A percentile compares a stretch with the other conserved stretches of the same genome.
Conservation (phyloP, 2,888 invertebrate genomes). For the Gortyna flavago region DNA sequence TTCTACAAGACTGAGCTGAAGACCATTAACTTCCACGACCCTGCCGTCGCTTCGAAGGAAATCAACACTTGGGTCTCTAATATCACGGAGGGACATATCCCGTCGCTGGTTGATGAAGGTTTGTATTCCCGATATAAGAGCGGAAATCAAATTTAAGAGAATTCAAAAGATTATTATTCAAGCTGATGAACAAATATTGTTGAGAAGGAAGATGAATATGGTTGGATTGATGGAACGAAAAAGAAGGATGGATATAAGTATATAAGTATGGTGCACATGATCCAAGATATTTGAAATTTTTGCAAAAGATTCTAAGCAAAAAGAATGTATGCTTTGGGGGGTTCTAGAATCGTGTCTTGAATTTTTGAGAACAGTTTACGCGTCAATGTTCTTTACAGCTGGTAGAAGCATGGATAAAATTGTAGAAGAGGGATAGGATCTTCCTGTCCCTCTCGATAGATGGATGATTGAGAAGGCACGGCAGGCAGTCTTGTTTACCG, state of each 20-base stretch:
- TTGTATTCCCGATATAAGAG: slow-evolving; percentile 40
- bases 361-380: neutral
- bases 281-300: neutral
- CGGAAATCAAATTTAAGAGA: neutral
- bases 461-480: neutral
- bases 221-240: neutral
- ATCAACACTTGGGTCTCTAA: slow-evolving; percentile 96
- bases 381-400: neutral
- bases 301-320: neutral
- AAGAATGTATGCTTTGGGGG: neutral
- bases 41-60: slow-evolving; percentile 86
- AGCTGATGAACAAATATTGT: neutral
- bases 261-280: neutral
- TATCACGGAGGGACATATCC: slow-evolving; percentile 93
- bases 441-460: neutral
- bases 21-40: slow-evolving; percentile 91
- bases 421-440: neutral
- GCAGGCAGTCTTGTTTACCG: neutral
- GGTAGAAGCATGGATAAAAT: neutral
- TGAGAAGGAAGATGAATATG: neutral
- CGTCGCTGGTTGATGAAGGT: slow-evolving; percentile 92
- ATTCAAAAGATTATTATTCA: neutral
- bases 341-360: neutral
- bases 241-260: neutral
- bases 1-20: slow-evolving; percentile 92